These are phyloP conservation scores for Lanistes nyassanus DNA, from an alignment of 1,140 invertebrate genomes.

Conservation along the genomic window DNA sequence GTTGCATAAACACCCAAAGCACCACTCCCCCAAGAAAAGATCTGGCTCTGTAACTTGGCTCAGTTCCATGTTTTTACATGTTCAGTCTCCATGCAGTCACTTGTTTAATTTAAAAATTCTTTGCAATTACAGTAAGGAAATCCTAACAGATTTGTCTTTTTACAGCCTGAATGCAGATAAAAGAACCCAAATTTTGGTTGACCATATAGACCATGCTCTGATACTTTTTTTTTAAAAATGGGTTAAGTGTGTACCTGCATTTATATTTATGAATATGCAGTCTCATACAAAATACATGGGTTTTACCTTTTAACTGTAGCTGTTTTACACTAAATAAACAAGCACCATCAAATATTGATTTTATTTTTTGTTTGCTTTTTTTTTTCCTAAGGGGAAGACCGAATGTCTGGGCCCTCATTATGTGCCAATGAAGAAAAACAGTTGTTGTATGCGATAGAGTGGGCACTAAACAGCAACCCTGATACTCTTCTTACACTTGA, in stretches of 20 bases:
- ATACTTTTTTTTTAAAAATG: too few species aligned
- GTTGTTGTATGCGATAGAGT: conserved; percentile 27
- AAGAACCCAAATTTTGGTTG: too few species aligned
- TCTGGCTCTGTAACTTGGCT: too few species aligned
- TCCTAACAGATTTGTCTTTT: too few species aligned
- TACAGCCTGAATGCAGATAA: too few species aligned
- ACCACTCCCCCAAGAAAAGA: too few species aligned
- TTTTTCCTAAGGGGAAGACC: neutral
- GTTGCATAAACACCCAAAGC: too few species aligned
- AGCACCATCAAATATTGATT: neutral
- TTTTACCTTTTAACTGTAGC: neutral
- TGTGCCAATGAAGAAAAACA: conserved; percentile 24
- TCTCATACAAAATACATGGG: neutral
- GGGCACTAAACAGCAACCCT: conserved; percentile 4
- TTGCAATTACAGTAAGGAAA: too few species aligned
- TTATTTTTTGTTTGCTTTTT: neutral
- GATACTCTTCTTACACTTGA: conserved; percentile 38
- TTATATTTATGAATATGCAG: neutral
- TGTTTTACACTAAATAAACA: neutral
- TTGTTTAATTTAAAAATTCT: too few species aligned
- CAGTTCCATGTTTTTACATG: too few species aligned
- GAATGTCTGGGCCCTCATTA: conserved; percentile 2
- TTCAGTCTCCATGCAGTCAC: too few species aligned
- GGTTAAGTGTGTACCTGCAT: neutral
- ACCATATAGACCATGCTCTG: too few species aligned